Conservation (phyloP, 2,113 vertebrate species). For the Okapia johnstoni region DNA sequence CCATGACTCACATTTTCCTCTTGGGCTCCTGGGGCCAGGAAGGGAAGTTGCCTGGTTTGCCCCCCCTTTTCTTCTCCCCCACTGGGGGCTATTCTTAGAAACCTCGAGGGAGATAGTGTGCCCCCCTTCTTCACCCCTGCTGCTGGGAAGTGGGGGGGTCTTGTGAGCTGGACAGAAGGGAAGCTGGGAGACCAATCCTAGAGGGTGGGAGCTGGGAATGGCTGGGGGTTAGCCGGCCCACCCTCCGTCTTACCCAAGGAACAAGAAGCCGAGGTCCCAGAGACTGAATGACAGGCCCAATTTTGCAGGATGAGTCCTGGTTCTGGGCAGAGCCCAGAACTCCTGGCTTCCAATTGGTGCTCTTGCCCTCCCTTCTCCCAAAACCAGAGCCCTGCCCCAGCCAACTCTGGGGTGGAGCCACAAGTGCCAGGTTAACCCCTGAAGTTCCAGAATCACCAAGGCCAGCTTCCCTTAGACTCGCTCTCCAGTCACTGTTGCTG, state of each 20-base stretch:
- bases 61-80: constrained; percentile 55
- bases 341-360: not conserved
- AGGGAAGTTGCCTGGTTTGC: constrained; percentile 69
- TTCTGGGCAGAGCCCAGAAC: constrained; percentile 7
- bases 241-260: not conserved
- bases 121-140: constrained; percentile 53
- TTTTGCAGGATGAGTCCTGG: constrained; percentile 15
- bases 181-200: not conserved
- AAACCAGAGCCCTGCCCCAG: constrained; percentile 13
- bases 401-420: constrained; percentile 31
- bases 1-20: constrained; percentile 75
- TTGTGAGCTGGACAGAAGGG: not conserved
- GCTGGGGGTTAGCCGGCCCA: not conserved
- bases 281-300: not conserved
- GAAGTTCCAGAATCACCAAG: not conserved
- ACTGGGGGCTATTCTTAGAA: constrained; percentile 76
- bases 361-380: constrained; percentile 15
- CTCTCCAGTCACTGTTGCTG: not conserved
- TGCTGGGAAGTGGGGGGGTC: not conserved
- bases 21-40: constrained; percentile 81
- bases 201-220: not conserved
- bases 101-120: constrained; percentile 57
- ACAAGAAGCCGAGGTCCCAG: not conserved
- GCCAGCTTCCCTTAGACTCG: not conserved
- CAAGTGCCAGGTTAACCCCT: constrained; percentile 45